Percentiles rank a stretch among this genome's conserved stretches.
These are phyloP conservation scores for Lytechinus variegatus DNA, from an alignment of 35 echinoderm and acorn worm genomes.

Conservation along the genomic window DNA sequence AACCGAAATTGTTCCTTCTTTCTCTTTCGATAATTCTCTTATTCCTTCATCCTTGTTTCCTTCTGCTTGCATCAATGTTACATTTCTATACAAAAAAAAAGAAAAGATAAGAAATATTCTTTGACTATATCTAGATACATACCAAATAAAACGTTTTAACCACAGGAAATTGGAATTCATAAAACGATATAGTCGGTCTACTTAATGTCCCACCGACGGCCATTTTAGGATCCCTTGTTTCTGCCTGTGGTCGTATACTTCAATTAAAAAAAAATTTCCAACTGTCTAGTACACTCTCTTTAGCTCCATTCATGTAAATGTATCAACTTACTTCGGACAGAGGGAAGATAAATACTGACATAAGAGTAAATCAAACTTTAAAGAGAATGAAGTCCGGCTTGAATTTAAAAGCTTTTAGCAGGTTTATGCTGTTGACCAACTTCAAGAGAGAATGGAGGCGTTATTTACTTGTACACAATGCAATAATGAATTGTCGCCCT, in stretches of 20 bases:
- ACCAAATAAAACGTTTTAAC: slow-evolving; percentile 19
- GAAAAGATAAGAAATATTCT: no score
- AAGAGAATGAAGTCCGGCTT: slow-evolving; percentile 12
- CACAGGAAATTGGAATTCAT: slow-evolving; percentile 23
- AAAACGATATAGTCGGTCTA: slow-evolving; percentile 16
- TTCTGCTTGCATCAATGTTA: no score
- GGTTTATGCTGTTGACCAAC: background rate
- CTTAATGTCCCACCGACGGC: background rate
- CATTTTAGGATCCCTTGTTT: background rate
- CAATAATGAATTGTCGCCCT: background rate
- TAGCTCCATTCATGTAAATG: background rate
- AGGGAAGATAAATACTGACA: background rate
- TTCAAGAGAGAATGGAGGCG: background rate
- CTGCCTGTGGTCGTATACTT: background rate
- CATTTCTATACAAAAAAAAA: no score
- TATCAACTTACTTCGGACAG: slow-evolving; percentile 15
- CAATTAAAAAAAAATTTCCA: background rate
- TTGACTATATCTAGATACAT: background rate
- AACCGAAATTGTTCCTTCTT: background rate
- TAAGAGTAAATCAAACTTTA: slow-evolving; percentile 21
- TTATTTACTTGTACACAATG: background rate
- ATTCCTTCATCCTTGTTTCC: background rate
- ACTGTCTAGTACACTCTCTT: background rate
- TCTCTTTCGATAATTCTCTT: background rate
- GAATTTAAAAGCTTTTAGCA: slow-evolving; percentile 20